Evolutionary conservation across 2,113 vertebrate species (phyloP), one percentile per base, ranked within the genome.

Genomic region (Alethe castanea): DNA sequence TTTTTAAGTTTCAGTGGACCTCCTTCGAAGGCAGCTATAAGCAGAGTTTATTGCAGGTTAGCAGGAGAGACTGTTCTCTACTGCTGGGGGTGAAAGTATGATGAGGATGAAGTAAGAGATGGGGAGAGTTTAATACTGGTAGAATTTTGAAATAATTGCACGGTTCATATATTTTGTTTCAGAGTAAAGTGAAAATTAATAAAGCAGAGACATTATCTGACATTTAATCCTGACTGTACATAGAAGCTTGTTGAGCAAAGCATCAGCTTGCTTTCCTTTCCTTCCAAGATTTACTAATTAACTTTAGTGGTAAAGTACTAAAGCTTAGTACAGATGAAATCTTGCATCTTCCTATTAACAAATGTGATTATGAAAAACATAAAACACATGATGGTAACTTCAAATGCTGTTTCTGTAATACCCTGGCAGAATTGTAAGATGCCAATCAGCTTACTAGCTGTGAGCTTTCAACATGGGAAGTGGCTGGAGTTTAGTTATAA

Each of bases 171-270:
- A 59, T 94, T 88, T 81, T 78, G 5, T 85, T 78, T 90, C 77
- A 91, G 56, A 70, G 60, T 91, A 72, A 97, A 90, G 52, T 50
- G 94, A 94, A 92, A 92, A 73, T 72, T 88, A 78, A 94, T 83
- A 94, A 94, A 87, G 54, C 60, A 26, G 50, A 7, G 10, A 9
- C 70, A 85, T 86, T 95, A 50, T 76, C 79, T 93, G 79, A 50
- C 53, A 77, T 96, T 94, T 93, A 86, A 86, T 93, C 56, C 76
- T 86, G 45, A 67, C 9, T 40, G 12, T 26, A 71, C 6, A 10
- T 59, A 93, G 45, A 69, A 87, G 38, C 11, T 79, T 78, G 35
- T 80, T 86, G 81, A 81, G 57, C 26, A 78, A 84, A 83, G 20
- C 6, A 26, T 69, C 36, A 25, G 33, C 53, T 23, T 88, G 23